Evolutionary conservation across 2,797 vertebrate genomes (phyloP).

Genomic region (Microhierax caerulescens): DNA sequence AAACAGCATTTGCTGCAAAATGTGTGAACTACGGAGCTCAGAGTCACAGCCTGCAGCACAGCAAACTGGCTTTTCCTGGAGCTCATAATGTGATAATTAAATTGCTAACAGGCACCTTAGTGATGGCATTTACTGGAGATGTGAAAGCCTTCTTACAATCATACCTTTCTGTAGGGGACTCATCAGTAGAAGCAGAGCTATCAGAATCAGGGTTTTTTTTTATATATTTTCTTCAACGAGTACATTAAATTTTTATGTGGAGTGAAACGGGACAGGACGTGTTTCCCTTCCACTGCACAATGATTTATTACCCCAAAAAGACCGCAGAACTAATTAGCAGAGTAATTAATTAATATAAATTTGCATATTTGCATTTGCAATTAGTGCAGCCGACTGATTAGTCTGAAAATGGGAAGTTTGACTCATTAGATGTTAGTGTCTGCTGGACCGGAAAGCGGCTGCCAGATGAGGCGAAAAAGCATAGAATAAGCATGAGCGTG

Average conservation of each 20-base stretch:
- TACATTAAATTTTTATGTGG: slow-evolving; percentile 87
- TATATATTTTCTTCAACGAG: slow-evolving; percentile 77
- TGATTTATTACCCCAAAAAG: slow-evolving; percentile 99
- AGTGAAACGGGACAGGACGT: slow-evolving; percentile 84
- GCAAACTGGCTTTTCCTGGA: slow-evolving; percentile 85
- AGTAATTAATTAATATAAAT: slow-evolving; percentile 99
- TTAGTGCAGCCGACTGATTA: slow-evolving; percentile 99
- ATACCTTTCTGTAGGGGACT: slow-evolving; percentile 76
- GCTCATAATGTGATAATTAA: slow-evolving; percentile 98
- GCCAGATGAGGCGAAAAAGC: slow-evolving; percentile 89
- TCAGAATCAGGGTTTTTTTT: neutral
- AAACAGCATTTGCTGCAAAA: slow-evolving; percentile 76
- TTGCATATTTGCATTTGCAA: slow-evolving; percentile 99
- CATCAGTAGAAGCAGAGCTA: slow-evolving; percentile 59
- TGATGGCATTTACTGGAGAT: slow-evolving; percentile 83
- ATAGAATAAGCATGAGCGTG: slow-evolving; percentile 76
- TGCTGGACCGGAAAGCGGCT: slow-evolving; percentile 87
- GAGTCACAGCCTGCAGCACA: slow-evolving; percentile 84
- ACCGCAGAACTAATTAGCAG: slow-evolving; percentile 99
- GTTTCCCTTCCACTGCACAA: slow-evolving; percentile 91
- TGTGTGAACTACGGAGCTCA: slow-evolving; percentile 79
- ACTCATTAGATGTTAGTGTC: slow-evolving; percentile 96
- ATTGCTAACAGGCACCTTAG: slow-evolving; percentile 93
- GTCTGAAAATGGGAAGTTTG: slow-evolving; percentile 99
- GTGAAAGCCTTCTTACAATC: slow-evolving; percentile 75